Conservation (phyloP, 2,113 vertebrate species). For the Colossoma macropomum region DNA sequence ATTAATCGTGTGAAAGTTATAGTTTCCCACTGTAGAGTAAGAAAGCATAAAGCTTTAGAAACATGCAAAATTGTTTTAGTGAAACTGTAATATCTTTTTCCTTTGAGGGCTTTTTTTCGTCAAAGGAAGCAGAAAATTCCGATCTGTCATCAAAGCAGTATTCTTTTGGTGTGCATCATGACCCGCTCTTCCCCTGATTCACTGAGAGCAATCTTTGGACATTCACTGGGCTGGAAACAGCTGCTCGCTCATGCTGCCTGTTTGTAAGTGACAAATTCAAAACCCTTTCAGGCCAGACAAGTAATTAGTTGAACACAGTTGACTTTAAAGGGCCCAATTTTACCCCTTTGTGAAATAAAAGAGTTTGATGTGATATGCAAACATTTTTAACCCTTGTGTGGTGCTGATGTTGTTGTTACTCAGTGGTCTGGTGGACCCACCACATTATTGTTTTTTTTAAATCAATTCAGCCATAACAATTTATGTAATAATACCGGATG, state of each 20-base stretch:
- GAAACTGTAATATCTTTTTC: slow-evolving; percentile 45
- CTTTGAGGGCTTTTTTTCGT: slow-evolving; percentile 24
- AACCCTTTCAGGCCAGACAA: background rate
- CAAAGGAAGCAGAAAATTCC: slow-evolving; percentile 53
- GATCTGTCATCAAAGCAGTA: slow-evolving; percentile 30
- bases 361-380: no score
- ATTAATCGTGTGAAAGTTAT: no score
- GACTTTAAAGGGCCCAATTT: background rate
- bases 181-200: slow-evolving; percentile 8
- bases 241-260: slow-evolving; percentile 52
- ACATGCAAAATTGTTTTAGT: no score
- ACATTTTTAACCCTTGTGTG: no score
- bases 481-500: no score
- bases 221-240: slow-evolving; percentile 72
- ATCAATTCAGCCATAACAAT: no score
- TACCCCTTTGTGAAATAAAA: no score
- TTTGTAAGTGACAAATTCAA: background rate
- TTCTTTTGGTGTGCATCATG: background rate
- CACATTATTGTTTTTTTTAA: no score
- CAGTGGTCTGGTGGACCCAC: no score
- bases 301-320: background rate
- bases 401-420: no score
- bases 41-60: background rate
- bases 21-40: no score
- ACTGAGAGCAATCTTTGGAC: slow-evolving; percentile 3